These are phyloP conservation scores for Hypselothyrea guttata DNA, from an alignment of 2,888 invertebrate species.

Conservation along the genomic window DNA sequence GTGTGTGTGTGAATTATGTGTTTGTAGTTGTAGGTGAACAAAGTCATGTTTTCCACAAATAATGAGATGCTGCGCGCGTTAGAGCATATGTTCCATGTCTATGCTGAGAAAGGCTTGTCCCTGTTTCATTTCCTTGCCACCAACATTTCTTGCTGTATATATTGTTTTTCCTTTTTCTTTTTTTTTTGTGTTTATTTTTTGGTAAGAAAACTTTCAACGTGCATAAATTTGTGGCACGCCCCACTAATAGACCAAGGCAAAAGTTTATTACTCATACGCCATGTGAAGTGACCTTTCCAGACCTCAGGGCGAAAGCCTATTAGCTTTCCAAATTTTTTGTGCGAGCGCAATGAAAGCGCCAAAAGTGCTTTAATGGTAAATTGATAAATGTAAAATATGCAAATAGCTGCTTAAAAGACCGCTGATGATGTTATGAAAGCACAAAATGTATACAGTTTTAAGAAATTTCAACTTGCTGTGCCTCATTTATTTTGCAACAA, in stretches of 20 bases:
- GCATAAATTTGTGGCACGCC: slow-evolving; percentile 4
- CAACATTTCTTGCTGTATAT: background rate
- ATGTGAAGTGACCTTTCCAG: slow-evolving; percentile 7
- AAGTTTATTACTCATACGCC: slow-evolving; percentile 34
- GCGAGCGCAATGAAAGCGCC: background rate
- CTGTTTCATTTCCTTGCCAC: too few species aligned
- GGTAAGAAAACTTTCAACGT: slow-evolving; percentile 8
- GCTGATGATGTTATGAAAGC: background rate
- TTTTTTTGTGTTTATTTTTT: background rate
- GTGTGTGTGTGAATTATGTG: background rate
- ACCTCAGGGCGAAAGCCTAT: background rate
- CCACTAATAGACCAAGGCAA: slow-evolving; percentile 12
- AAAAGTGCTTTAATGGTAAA: too few species aligned
- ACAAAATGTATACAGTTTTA: too few species aligned
- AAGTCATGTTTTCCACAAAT: slow-evolving; percentile 17
- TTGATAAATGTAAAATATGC: background rate
- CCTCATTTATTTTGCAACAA: too few species aligned
- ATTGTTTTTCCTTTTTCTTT: too few species aligned
- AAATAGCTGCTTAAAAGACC: background rate
- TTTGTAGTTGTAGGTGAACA: background rate
- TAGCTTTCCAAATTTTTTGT: background rate
- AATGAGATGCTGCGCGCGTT: slow-evolving; percentile 37
- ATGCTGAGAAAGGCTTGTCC: slow-evolving; percentile 3
- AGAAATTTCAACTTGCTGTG: too few species aligned
- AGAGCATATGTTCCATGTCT: slow-evolving; percentile 15